These are phyloP conservation scores for Syrmaticus mikado DNA, from an alignment of 2,113 vertebrate species.

Conservation along the genomic window DNA sequence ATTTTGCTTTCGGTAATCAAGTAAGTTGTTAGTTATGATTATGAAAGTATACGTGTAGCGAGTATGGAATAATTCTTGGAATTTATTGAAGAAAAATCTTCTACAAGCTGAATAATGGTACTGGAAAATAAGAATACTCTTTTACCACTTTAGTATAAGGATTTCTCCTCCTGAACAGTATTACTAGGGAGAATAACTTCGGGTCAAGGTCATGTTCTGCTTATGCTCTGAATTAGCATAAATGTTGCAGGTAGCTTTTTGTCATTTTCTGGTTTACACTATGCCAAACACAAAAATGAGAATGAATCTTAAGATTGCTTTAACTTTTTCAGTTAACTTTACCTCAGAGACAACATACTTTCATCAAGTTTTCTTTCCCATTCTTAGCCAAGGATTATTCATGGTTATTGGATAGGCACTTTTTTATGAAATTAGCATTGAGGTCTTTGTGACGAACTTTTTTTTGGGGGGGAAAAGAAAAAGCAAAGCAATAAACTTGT, in stretches of 20 bases:
- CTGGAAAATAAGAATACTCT: not conserved
- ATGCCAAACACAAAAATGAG: not conserved
- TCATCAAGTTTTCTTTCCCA: not conserved
- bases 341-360: not conserved
- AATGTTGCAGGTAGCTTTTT: not conserved
- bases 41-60: not conserved
- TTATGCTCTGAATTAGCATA: not conserved
- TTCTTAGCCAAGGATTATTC: not conserved
- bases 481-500: not conserved
- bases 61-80: not conserved
- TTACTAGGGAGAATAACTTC: not conserved
- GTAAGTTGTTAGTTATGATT: not conserved
- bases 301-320: not conserved
- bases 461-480: not conserved
- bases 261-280: not conserved
- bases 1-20: not conserved
- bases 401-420: not conserved
- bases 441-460: not conserved
- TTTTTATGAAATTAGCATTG: not conserved
- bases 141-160: not conserved
- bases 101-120: not conserved
- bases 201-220: not conserved
- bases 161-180: not conserved
- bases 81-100: not conserved
- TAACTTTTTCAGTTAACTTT: not conserved